Evolutionary conservation across 1,140 invertebrate genomes (phyloP), one percentile per base, ranked within the genome.

Genomic region (Drosophila santomea): DNA sequence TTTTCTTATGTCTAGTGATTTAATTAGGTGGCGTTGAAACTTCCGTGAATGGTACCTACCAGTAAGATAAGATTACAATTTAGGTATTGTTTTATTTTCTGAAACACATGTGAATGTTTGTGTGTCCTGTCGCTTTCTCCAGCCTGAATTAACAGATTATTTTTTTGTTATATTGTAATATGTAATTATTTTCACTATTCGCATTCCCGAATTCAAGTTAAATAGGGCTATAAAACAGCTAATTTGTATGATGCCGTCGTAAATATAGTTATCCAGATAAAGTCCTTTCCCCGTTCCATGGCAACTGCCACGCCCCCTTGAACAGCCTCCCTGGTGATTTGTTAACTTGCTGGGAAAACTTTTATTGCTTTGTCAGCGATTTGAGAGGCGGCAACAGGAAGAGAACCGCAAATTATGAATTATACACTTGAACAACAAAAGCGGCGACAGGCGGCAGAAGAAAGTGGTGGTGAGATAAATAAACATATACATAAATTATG

Each of bases 401-500:
- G 44, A 50, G 61, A 48, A 45, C 43, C 55, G 69, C 78, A 82
- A 86, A 86, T 86, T 86, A 86, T 86, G 82, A 86, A 86, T 86
- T 82, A 86, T 86, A 85, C 79, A 81, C 82, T 86, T 61, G 75
- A 77, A 48, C 48, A 45, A 52, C 25, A 59, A 60, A 11, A 20
- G 44, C n/a, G 17, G 48, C 23, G 35, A 23, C 20, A 55, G 17
- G 6, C 25, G 15, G 44, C n/a, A 67, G 67, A 36, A 54, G 52
- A 63, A 78, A 38, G 47, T 15, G 20, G 36, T 17, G 41, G 41
- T 14, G 17, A 72, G 73, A 58, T 74, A 71, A 71, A 71, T 72
- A 72, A 51, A 58, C 58, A 66, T 76, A 76, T 76, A 86, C 86
- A 86, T 86, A 86, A 82, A 86, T 86, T 86, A 86, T 59, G 66